These are phyloP conservation scores for Dasyornis broadbenti DNA, from an alignment of 2,113 vertebrate genomes.

Conservation along the genomic window DNA sequence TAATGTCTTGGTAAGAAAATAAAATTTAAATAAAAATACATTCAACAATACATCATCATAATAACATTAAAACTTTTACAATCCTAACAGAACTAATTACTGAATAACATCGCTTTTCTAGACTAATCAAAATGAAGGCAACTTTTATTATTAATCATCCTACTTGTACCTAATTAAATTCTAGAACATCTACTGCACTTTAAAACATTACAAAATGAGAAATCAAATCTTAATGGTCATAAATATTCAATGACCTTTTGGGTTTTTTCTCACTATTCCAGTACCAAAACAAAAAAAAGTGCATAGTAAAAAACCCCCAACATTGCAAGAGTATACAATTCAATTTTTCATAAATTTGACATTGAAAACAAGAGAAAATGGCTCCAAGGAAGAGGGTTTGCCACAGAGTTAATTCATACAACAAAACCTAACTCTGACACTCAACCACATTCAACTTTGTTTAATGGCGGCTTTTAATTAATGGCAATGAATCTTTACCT, in stretches of 20 bases:
- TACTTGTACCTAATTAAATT: constrained; percentile 55
- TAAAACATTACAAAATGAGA: constrained; percentile 51
- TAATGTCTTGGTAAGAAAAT: constrained; percentile 78
- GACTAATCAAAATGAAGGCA: constrained; percentile 65
- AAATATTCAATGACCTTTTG: not conserved
- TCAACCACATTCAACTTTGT: not conserved
- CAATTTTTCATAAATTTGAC: not conserved
- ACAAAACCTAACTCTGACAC: constrained; percentile 10
- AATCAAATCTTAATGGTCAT: constrained; percentile 7
- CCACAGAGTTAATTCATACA: not conserved
- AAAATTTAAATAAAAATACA: constrained; percentile 84
- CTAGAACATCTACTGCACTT: constrained; percentile 54
- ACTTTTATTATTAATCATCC: constrained; percentile 37
- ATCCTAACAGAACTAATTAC: constrained; percentile 62
- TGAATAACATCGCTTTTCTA: constrained; percentile 56
- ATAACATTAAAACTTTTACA: constrained; percentile 71
- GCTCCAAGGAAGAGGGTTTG: constrained; percentile 27
- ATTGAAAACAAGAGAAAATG: constrained; percentile 26
- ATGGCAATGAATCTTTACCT: constrained; percentile 40
- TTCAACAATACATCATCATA: constrained; percentile 68
- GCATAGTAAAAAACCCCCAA: constrained; percentile 1
- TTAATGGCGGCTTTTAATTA: constrained; percentile 43
- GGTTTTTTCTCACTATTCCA: constrained; percentile 21
- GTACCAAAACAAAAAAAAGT: constrained; percentile 61
- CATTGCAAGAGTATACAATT: not conserved